Percentiles rank a stretch among this genome's conserved stretches.
These are phyloP conservation scores for Ptychobarbus kaznakovi DNA, from an alignment of 2,797 vertebrate species.

Conservation along the genomic window DNA sequence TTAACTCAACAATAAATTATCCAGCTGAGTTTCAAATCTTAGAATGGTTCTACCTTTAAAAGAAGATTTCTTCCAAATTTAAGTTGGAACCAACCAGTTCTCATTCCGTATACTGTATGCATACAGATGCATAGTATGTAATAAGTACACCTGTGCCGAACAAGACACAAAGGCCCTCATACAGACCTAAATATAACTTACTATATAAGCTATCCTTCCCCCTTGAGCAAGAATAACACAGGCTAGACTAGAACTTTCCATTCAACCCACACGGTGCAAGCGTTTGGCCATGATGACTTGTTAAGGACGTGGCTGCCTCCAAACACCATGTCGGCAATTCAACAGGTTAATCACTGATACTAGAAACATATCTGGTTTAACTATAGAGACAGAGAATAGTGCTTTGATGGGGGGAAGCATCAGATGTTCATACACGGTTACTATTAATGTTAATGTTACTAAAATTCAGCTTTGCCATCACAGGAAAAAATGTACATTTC, in stretches of 20 bases:
- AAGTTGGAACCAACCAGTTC: neutral
- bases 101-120: neutral
- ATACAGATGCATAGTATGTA: neutral
- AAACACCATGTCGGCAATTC: constrained; percentile 25
- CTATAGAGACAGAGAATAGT: neutral
- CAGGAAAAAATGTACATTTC: neutral
- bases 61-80: neutral
- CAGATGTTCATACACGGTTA: neutral
- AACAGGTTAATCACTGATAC: constrained; percentile 25
- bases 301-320: constrained; percentile 1
- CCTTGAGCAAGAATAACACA: constrained; percentile 30
- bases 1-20: neutral
- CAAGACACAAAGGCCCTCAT: constrained; percentile 34
- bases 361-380: constrained; percentile 24
- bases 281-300: constrained; percentile 29
- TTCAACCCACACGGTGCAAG: constrained; percentile 18
- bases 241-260: constrained; percentile 37
- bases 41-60: neutral
- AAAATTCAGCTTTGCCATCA: neutral
- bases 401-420: neutral
- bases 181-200: constrained; percentile 40
- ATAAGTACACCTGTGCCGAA: constrained; percentile 1
- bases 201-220: constrained; percentile 8
- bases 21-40: neutral
- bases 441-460: neutral